A percentile compares a stretch with the other conserved stretches of the same genome.
phyloP scores from a whole-genome alignment of 2,797 vertebrate species.

The Manis javanica region DNA sequence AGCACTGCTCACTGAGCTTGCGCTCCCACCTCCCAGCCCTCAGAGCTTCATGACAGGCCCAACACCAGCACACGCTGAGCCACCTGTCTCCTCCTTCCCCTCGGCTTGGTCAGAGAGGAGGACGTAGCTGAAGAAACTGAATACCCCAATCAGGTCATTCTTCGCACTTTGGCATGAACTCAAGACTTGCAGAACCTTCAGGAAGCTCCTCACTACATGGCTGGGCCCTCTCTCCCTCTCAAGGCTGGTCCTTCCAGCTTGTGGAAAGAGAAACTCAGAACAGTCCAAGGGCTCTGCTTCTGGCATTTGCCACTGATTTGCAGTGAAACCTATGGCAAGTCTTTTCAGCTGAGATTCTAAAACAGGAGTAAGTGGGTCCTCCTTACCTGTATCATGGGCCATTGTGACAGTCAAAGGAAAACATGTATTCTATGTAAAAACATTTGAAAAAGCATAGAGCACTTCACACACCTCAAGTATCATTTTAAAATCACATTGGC shows the following conservation, averaged over 20 bases:
- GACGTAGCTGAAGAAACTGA: neutral
- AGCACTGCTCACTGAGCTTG: fast-evolving
- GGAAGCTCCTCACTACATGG: neutral
- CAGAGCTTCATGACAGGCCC: neutral
- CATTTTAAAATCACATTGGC: neutral
- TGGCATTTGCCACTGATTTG: neutral
- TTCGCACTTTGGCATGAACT: conserved; percentile 1
- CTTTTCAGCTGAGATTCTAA: neutral
- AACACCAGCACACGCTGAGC: neutral
- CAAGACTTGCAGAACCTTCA: neutral
- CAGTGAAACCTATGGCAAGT: neutral
- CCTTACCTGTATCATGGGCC: neutral
- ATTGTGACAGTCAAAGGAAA: neutral
- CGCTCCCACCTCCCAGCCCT: fast-evolving
- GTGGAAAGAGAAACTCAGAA: neutral
- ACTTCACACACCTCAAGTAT: neutral
- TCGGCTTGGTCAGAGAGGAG: neutral
- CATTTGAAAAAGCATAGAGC: neutral
- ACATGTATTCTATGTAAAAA: neutral
- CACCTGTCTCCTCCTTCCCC: neutral
- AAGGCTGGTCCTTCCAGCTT: neutral
- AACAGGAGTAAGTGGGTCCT: neutral
- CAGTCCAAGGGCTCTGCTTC: neutral
- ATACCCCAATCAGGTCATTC: neutral
- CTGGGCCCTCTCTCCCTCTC: neutral